Evolutionary conservation across 2,113 vertebrate species (phyloP), one percentile per base, ranked within the genome.

Genomic region (Lamprotornis superbus): DNA sequence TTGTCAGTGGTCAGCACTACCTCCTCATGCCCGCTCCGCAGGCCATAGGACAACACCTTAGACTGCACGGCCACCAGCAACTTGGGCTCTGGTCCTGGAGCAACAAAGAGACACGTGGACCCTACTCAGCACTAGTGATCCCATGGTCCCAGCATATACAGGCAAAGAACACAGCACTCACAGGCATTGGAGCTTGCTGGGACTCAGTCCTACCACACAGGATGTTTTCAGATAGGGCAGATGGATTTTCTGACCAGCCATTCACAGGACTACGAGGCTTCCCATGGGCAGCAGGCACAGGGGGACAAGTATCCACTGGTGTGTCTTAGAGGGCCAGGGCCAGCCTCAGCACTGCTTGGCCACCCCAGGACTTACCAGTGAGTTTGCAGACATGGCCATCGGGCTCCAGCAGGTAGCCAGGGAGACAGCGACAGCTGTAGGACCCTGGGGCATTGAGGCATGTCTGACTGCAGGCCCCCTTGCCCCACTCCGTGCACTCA

Each of bases 11-110:
- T 83, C 79, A 97, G 75, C 31, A 99, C 96, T 27, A 98, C 74
- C 20, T 98, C 96, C 75, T 99, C 95, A n/a, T 53, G 97, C 44
- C 96, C 77, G 10, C 98, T 98, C 30, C 98, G 98, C 70, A 99
- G 69, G 39, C 98, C 98, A 12, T 98, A 96, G 7, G 98, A 91
- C 17, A 99, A 56, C 18, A 99, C 93, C 80, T 99, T 98, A 3
- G 97, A 98, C 93, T 99, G 98, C 71, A 99, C 81, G 0, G 99
- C 98, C 23, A 98, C 98, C 74, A 99, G 97, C 79, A 99, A 71
- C 57, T 93, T 30, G 7, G 99, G 98, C 85, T 99, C 99, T 22
- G 98, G 97, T 98, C 96, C 95, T 98, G 86, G 49, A 15, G 30
- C 44, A 80, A 90, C 52, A 82, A 60, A 95, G 69, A 94, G 35